A percentile compares a stretch with the other conserved stretches of the same genome.
Evolutionary conservation across 2,888 invertebrate genomes (phyloP).

Genomic region (Lucinisca nassula): DNA sequence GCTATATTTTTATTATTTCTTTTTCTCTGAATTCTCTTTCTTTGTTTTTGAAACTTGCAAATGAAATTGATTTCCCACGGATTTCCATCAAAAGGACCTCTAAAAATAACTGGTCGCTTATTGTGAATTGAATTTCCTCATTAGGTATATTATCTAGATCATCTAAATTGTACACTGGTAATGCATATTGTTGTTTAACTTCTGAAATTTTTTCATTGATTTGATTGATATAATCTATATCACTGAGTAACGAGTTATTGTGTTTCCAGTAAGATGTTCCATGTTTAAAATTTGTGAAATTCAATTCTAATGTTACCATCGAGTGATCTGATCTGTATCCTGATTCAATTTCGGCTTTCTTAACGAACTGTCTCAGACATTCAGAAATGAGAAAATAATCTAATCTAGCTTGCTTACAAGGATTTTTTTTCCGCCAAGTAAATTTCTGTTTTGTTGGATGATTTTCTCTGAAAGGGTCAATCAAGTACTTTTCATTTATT

Average conservation of each 20-base stretch:
- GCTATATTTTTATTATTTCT: neutral
- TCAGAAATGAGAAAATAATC: neutral
- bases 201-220: slow-evolving; percentile 6
- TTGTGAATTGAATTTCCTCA: slow-evolving; percentile 14
- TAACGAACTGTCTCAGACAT: neutral
- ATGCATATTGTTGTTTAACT: slow-evolving; percentile 14
- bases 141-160: neutral
- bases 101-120: slow-evolving; percentile 17
- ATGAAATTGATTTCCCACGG: slow-evolving; percentile 13
- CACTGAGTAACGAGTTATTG: neutral
- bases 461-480: neutral
- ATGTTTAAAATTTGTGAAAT: neutral
- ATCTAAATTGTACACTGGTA: slow-evolving; percentile 1
- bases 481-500: neutral
- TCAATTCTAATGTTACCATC: neutral
- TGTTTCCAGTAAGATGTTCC: neutral
- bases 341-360: neutral
- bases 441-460: neutral
- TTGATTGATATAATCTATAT: neutral
- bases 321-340: neutral
- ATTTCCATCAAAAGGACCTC: slow-evolving; percentile 30
- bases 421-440: neutral
- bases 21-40: neutral
- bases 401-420: neutral
- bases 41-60: slow-evolving; percentile 21